Base-by-base conservation (phyloP, 2,888 invertebrate species). In the Chesias legatella region DNA sequence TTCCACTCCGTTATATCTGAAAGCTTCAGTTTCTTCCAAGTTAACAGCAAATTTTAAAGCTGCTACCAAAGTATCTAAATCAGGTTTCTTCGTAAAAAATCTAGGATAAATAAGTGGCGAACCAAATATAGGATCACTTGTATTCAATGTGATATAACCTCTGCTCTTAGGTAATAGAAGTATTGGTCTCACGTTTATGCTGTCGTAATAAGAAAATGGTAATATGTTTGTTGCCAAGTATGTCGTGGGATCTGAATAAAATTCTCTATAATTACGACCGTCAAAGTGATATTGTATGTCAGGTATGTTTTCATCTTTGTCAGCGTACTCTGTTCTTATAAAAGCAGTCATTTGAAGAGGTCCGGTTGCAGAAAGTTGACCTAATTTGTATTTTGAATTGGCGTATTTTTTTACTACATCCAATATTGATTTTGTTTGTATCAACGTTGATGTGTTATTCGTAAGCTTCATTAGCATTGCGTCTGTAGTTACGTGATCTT, bases 101-200 rank as follows among this genome's bases (percentile, higher is more conserved):
- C 90, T 91, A 0, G 95, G 92, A 60, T 92, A 91, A 47, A 96
- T 92, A 33, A 92, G 63, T 0, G 95, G 95, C 43, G 90, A 86
- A 0, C 93, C 92, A 59, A 90, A 90, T 25, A 69, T 79, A 0
- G 95, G 95, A 79, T 95, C 90, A 0, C 90, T 90, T 25, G 81
- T 83, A 60, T 92, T 92, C 7, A 96, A 73, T 39, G 79, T 74
- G 3, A 93, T 57, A 34, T 79, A 84, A 0, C 93, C 93, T 60
- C 91, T 80, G 49, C 92, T 93, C 53, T 82, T 80, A 0, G 93
- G 93, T 28, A 75, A 64, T 33, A 93, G 58, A 0, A 93, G 70
- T 42, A 92, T 89, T 0, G 93, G 92, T 48, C 91, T 81, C 0
- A 92, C 79, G 51, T 88, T 90, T 13, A 93, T 83, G 6, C 90